These are phyloP conservation scores for Mellilla xanthometata DNA, from an alignment of 2,888 invertebrate genomes.

Conservation along the genomic window DNA sequence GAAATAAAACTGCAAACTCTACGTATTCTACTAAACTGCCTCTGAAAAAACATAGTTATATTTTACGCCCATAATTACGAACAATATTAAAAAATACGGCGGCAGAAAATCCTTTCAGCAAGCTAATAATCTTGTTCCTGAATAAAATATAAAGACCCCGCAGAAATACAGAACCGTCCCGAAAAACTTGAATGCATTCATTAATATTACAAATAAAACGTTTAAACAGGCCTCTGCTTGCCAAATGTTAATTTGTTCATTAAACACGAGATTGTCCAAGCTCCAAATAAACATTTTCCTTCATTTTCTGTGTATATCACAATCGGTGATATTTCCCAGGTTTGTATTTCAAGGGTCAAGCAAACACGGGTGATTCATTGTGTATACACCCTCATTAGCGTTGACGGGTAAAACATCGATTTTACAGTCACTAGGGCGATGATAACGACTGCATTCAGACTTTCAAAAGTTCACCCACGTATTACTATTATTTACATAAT, in stretches of 20 bases:
- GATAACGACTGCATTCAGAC: slow-evolving; percentile 9
- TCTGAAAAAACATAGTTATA: no score
- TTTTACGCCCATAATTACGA: no score
- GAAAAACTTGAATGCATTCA: not conserved
- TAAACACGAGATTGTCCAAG: slow-evolving; percentile 3
- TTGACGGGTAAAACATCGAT: slow-evolving; percentile 28
- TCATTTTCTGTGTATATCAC: slow-evolving; percentile 1
- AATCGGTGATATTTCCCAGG: slow-evolving; percentile 20
- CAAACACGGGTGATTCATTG: slow-evolving; percentile 49
- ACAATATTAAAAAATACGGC: no score
- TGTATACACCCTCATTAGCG: slow-evolving; percentile 47
- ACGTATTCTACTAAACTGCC: no score
- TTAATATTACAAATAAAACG: not conserved
- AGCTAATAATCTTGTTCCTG: no score
- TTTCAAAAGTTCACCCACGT: no score
- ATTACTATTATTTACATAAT: no score
- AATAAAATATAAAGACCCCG: no score
- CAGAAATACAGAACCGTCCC: not conserved
- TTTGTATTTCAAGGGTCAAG: slow-evolving; percentile 35
- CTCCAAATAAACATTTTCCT: slow-evolving; percentile 10
- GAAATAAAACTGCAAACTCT: no score
- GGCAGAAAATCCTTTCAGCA: no score
- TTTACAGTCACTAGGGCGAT: slow-evolving; percentile 8
- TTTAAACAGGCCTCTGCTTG: not conserved
- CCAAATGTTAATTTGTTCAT: slow-evolving; percentile 15